Conservation (phyloP, 2,888 invertebrate species). For the Orchesella flavescens region DNA sequence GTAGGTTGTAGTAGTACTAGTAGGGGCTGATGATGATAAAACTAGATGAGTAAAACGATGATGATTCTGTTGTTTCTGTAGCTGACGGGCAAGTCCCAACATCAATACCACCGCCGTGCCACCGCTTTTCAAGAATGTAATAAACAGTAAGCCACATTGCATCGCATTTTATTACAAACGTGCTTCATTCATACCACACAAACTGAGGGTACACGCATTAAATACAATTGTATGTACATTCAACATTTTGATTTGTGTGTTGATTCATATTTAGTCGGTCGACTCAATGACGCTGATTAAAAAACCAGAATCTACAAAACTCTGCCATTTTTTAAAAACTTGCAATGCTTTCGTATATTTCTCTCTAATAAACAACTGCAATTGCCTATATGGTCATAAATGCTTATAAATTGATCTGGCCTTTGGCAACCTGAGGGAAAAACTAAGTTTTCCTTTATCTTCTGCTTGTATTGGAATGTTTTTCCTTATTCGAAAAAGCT, state of each 20-base stretch:
- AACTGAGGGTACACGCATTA: no score
- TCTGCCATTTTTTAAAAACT: slow-evolving; percentile 2
- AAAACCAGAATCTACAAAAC: slow-evolving; percentile 27
- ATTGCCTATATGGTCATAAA: not conserved
- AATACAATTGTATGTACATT: no score
- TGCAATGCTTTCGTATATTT: not conserved
- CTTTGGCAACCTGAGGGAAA: slow-evolving; percentile 8
- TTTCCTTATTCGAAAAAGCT: not conserved
- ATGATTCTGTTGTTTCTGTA: not conserved
- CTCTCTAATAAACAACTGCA: not conserved
- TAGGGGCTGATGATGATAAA: not conserved
- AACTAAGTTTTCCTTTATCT: slow-evolving; percentile 30
- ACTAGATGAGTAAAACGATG: not conserved
- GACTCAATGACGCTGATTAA: slow-evolving; percentile 1
- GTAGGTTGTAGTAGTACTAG: not conserved
- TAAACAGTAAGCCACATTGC: slow-evolving; percentile 38
- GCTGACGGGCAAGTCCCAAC: not conserved
- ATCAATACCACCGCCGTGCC: not conserved
- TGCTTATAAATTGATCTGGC: slow-evolving; percentile 22
- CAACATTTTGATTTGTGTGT: no score
- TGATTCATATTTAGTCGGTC: not conserved
- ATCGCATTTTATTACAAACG: slow-evolving; percentile 8
- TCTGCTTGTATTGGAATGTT: slow-evolving; percentile 23
- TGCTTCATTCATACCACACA: slow-evolving; percentile 18
- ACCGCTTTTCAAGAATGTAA: slow-evolving; percentile 10